phyloP scores from a whole-genome alignment of 92 coral and sea anemone genomes.

The Palythoa grandis region DNA sequence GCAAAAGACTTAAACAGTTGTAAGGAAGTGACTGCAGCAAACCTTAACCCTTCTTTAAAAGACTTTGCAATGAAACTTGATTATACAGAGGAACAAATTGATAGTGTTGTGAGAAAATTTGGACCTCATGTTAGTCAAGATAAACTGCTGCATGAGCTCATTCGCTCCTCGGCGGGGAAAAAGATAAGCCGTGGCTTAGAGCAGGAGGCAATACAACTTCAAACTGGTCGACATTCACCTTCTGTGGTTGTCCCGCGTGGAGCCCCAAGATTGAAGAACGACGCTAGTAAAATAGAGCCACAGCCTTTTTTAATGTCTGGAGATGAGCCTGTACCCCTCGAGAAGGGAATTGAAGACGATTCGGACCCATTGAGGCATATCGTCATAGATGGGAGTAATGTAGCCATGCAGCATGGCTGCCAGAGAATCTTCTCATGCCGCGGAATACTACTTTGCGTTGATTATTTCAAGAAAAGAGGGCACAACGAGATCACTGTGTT shows the following conservation, averaged over 20 bases:
- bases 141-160: constrained; percentile 87
- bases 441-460: constrained; percentile 87
- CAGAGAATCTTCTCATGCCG: constrained; percentile 87
- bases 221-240: constrained; percentile 2
- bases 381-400: constrained; percentile 98
- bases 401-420: constrained; percentile 97
- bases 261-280: constrained; percentile 34
- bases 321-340: not conserved
- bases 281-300: constrained; percentile 1
- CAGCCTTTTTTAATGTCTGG: not conserved
- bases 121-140: constrained; percentile 86
- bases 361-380: constrained; percentile 69
- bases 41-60: constrained; percentile 77
- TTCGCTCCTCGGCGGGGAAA: constrained; percentile 40
- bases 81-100: constrained; percentile 81
- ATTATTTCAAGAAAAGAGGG: constrained; percentile 79
- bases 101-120: constrained; percentile 81
- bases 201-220: constrained; percentile 11
- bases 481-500: constrained; percentile 89
- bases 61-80: constrained; percentile 96
- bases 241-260: constrained; percentile 54
- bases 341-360: constrained; percentile 11
- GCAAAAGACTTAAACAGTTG: not conserved
- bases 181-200: constrained; percentile 5
- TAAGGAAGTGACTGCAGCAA: not conserved